phyloP scores from a whole-genome alignment of 2,797 vertebrate genomes.

The Mus caroli region DNA sequence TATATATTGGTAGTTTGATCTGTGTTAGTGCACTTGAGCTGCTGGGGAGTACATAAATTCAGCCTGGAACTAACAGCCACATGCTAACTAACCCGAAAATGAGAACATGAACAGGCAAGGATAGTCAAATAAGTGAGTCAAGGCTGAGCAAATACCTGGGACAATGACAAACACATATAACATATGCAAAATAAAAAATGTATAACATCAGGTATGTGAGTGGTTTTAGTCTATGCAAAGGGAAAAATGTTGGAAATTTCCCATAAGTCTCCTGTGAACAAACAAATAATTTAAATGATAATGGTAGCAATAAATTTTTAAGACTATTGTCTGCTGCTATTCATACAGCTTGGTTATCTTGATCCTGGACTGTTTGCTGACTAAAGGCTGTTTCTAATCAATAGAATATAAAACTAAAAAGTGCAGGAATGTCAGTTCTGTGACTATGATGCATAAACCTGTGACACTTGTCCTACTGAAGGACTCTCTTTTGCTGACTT shows the following conservation, averaged over 20 bases:
- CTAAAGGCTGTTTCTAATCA: background rate
- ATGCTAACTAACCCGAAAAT: background rate
- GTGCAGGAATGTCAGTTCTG: background rate
- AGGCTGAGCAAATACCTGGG: background rate
- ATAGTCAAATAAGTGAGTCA: background rate
- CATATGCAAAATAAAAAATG: background rate
- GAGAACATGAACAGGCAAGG: background rate
- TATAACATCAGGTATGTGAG: background rate
- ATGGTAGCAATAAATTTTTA: background rate
- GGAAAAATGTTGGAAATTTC: background rate
- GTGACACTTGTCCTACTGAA: background rate
- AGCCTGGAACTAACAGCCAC: background rate
- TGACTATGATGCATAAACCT: background rate
- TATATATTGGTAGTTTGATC: background rate
- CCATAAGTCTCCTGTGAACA: background rate
- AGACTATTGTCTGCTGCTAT: background rate
- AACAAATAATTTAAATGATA: background rate
- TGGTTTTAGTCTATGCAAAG: background rate
- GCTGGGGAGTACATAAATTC: background rate
- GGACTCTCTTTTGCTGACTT: background rate
- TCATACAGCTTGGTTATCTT: background rate
- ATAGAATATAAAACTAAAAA: background rate
- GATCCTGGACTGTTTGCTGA: background rate
- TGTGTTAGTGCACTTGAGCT: background rate
- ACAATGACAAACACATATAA: background rate